These are phyloP conservation scores for Pelagia noctiluca DNA, from an alignment of 30 jellyfish, hydroid and myxozoan species.

Conservation along the genomic window DNA sequence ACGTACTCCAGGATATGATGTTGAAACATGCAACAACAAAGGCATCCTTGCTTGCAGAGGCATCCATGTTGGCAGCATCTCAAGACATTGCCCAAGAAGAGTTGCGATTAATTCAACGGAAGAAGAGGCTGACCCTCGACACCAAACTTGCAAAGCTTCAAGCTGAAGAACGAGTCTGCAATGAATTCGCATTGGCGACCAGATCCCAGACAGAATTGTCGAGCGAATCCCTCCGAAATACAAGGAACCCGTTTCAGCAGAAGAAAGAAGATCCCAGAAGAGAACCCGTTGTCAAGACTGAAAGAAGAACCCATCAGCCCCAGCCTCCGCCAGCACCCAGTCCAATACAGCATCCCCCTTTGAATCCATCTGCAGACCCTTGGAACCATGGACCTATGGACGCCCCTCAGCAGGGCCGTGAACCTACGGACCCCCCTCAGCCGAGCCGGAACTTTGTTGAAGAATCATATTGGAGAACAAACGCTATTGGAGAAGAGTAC, in stretches of 20 bases:
- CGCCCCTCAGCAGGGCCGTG: background rate
- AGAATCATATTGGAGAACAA: background rate
- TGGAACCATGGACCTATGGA: too few species aligned
- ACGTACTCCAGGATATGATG: slow-evolving; percentile 37
- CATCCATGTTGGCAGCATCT: slow-evolving; percentile 20
- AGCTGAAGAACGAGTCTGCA: slow-evolving; percentile 23
- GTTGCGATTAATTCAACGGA: slow-evolving; percentile 32
- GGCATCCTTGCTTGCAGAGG: slow-evolving; percentile 57
- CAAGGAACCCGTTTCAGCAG: slow-evolving; percentile 26
- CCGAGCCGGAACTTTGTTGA: too few species aligned
- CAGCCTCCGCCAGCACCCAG: background rate
- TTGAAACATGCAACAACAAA: slow-evolving; percentile 40
- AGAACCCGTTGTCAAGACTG: background rate
- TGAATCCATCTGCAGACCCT: too few species aligned
- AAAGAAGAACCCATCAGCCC: background rate
- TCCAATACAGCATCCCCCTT: too few species aligned
- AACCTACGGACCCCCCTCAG: background rate
- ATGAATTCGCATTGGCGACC: slow-evolving; percentile 16
- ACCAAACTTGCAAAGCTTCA: slow-evolving; percentile 25
- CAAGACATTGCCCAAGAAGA: slow-evolving; percentile 34
- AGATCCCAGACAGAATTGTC: slow-evolving; percentile 11
- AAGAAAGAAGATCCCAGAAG: slow-evolving; percentile 23
- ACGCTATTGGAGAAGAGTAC: slow-evolving; percentile 12
- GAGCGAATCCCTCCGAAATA: slow-evolving; percentile 13
- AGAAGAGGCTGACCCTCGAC: slow-evolving; percentile 48